A percentile compares a stretch with the other conserved stretches of the same genome.
Conservation (phyloP, 2,888 invertebrate genomes). For the Muschampia plurimacula region DNA sequence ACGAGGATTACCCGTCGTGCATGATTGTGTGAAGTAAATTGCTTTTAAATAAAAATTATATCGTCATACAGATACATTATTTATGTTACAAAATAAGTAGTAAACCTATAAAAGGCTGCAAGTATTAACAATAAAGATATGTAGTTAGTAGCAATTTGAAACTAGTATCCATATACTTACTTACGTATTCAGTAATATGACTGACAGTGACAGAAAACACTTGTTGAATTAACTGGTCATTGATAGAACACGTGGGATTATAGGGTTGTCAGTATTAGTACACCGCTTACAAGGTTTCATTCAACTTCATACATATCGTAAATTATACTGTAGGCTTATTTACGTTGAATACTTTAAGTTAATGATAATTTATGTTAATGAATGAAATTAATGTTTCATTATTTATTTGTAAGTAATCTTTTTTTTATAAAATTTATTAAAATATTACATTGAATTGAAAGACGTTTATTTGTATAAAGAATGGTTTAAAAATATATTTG, state of each 20-base stretch:
- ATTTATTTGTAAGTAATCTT: too few species aligned
- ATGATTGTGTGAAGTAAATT: neutral
- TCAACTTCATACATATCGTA: too few species aligned
- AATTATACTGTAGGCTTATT: too few species aligned
- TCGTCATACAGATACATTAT: neutral
- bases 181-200: conserved; percentile 23
- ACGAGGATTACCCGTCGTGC: too few species aligned
- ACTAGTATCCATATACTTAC: conserved; percentile 17
- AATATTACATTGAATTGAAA: too few species aligned
- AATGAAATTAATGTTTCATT: too few species aligned
- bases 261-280: neutral
- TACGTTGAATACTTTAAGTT: too few species aligned
- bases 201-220: conserved; percentile 23
- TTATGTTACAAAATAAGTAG: conserved; percentile 18
- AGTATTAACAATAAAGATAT: conserved; percentile 31
- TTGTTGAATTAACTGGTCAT: conserved; percentile 35
- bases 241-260: conserved; percentile 18
- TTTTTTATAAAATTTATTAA: too few species aligned
- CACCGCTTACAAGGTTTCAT: too few species aligned
- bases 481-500: too few species aligned
- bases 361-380: too few species aligned
- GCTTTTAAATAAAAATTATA: neutral
- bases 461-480: too few species aligned
- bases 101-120: conserved; percentile 19
- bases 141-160: conserved; percentile 14